Evolutionary conservation across 2,888 invertebrate species (phyloP).

Genomic region (Eupithecia inturbata): DNA sequence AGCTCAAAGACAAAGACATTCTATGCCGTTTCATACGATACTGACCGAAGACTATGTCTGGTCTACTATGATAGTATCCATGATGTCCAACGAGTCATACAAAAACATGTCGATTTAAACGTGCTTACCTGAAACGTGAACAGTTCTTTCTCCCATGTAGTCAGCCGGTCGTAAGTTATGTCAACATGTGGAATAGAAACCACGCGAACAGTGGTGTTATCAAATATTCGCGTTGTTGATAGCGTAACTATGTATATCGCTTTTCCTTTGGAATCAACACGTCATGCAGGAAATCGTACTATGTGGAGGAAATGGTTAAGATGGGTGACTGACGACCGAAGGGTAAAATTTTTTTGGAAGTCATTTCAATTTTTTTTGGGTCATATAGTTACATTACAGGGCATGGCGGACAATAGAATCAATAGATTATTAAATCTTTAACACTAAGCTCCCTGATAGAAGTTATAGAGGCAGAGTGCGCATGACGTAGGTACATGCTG

Average conservation of each 20-base stretch:
- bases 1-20: background rate
- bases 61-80: background rate
- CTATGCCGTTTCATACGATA: background rate
- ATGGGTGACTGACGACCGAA: background rate
- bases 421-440: background rate
- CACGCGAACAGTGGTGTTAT: constrained; percentile 64
- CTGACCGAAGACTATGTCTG: background rate
- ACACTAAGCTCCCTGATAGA: background rate
- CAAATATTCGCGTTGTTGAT: constrained; percentile 71
- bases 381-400: background rate
- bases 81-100: background rate
- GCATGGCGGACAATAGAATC: background rate
- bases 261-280: constrained; percentile 9
- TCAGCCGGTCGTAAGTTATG: constrained; percentile 55
- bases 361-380: background rate
- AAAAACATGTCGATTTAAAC: background rate
- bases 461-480: background rate
- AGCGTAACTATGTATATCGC: constrained; percentile 30
- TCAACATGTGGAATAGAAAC: constrained; percentile 63
- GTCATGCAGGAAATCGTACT: background rate
- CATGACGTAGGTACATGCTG: background rate
- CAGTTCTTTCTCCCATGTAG: constrained; percentile 20
- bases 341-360: background rate
- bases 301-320: background rate
- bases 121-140: constrained; percentile 6